Percentiles rank a stretch among this genome's conserved stretches.
Conservation (phyloP, 2,797 vertebrate species). For the Octomys mimax region DNA sequence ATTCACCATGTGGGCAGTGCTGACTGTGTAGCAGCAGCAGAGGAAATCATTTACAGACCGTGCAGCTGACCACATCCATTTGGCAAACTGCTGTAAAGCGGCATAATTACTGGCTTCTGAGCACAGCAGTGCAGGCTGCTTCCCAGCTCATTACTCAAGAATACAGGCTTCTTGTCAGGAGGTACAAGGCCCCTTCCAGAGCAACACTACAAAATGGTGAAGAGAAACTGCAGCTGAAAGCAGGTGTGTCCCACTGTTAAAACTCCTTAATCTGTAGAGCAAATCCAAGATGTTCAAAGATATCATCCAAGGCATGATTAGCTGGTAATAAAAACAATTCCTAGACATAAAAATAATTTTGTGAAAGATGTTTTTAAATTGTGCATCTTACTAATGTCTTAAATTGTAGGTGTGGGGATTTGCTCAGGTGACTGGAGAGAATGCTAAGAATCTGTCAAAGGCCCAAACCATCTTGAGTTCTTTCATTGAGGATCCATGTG, state of each 20-base stretch:
- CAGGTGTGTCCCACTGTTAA: neutral
- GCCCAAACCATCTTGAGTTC: neutral
- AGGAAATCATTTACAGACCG: neutral
- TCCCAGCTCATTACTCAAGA: neutral
- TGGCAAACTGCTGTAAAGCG: neutral
- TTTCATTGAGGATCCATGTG: neutral
- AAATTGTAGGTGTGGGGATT: neutral
- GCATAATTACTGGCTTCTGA: neutral
- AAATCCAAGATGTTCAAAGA: neutral
- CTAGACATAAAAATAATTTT: constrained; percentile 19
- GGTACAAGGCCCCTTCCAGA: neutral
- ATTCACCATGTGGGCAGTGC: neutral
- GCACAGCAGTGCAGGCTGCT: neutral
- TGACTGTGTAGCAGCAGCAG: neutral
- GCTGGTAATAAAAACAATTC: neutral
- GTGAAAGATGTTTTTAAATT: constrained; percentile 10
- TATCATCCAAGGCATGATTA: neutral
- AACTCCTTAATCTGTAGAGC: neutral
- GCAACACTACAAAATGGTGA: neutral
- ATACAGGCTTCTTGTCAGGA: neutral
- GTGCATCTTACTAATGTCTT: neutral
- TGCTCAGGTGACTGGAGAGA: neutral
- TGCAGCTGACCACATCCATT: constrained; percentile 1
- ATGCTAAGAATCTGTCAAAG: neutral
- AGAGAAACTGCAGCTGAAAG: neutral